Conservation (phyloP, 2,888 invertebrate species). For the Anticlea derivata region DNA sequence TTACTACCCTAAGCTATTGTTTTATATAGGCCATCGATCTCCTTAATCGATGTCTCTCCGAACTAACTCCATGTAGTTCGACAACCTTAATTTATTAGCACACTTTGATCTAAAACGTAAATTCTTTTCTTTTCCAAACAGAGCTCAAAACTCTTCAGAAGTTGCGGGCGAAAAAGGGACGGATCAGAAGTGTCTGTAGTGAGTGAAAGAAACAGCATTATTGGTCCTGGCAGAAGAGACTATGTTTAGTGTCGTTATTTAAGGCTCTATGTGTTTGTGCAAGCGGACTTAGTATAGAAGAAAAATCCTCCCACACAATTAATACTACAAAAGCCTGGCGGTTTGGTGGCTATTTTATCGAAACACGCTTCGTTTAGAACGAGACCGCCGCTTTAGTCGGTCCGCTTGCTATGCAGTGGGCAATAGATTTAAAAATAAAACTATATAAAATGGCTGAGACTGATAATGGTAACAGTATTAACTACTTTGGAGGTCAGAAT, state of each 20-base stretch:
- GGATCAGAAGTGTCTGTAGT: constrained; percentile 74
- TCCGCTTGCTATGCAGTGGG: constrained; percentile 19
- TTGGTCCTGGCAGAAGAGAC: constrained; percentile 67
- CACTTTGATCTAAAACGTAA: constrained; percentile 24
- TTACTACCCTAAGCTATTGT: constrained; percentile 6
- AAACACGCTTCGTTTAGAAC: neutral
- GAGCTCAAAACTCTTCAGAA: constrained; percentile 65
- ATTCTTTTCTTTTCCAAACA: constrained; percentile 41
- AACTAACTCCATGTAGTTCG: constrained; percentile 3
- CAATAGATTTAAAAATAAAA: constrained; percentile 34
- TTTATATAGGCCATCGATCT: constrained; percentile 3
- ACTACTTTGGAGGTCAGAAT: constrained; percentile 49
- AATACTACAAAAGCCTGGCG: no score
- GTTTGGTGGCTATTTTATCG: neutral
- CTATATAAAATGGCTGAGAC: constrained; percentile 61
- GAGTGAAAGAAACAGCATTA: constrained; percentile 75
- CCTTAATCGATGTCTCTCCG: neutral
- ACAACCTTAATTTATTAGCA: constrained; percentile 20
- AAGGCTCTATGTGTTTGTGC: constrained; percentile 4
- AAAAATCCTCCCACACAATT: no score
- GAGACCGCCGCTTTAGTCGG: neutral
- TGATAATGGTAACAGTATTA: constrained; percentile 75
- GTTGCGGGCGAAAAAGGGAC: constrained; percentile 68
- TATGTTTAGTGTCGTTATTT: constrained; percentile 61
- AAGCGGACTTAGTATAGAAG: no score